phyloP scores from a whole-genome alignment of 2,113 vertebrate genomes.

The Heloderma charlesbogerti region DNA sequence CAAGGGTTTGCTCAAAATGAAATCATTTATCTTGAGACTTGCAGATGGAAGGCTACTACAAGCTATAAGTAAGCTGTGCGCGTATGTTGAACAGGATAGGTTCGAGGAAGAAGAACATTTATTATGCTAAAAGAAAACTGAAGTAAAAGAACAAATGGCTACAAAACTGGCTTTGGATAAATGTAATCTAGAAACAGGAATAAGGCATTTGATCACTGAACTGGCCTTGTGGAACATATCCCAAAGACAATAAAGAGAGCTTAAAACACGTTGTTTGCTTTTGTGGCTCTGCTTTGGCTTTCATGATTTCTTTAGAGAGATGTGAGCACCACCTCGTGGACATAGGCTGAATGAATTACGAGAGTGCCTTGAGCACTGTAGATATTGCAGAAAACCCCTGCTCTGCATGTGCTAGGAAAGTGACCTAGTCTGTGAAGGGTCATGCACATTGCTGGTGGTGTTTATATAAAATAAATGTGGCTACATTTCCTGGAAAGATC shows the following conservation, averaged over 20 bases:
- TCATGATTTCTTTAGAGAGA: not conserved
- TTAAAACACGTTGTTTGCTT: not conserved
- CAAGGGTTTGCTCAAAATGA: not conserved
- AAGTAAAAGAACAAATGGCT: not conserved
- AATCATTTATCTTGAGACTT: not conserved
- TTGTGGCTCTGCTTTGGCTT: not conserved
- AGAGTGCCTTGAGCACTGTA: not conserved
- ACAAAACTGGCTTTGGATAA: not conserved
- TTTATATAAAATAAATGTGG: not conserved
- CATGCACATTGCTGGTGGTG: not conserved
- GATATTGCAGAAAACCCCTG: not conserved
- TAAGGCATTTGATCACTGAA: not conserved
- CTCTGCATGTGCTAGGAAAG: not conserved
- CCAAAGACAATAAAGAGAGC: not conserved
- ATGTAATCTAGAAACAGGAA: not conserved
- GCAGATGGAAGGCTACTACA: not conserved
- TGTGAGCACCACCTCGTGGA: conserved; percentile 48
- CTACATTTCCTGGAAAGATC: not conserved
- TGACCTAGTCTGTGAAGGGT: not conserved
- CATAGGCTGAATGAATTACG: not conserved
- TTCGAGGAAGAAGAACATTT: not conserved
- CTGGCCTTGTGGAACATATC: not conserved
- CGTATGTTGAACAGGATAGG: not conserved
- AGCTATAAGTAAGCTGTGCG: not conserved
- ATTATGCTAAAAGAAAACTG: not conserved